Evolutionary conservation across 2,113 vertebrate genomes (phyloP).

Genomic region (Cyprinodon variegatus): DNA sequence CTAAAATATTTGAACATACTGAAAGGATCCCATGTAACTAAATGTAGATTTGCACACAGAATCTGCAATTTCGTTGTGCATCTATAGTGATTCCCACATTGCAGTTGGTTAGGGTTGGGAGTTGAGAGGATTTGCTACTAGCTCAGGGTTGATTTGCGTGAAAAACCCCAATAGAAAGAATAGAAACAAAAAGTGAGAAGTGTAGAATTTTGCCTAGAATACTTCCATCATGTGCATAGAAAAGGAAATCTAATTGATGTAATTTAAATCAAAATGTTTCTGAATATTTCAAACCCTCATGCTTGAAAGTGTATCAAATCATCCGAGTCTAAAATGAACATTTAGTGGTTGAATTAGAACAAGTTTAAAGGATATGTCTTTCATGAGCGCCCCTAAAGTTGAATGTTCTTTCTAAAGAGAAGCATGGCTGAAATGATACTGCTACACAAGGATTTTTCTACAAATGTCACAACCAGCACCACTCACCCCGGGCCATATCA

Average conservation of each 20-base stretch:
- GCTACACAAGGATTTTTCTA: background rate
- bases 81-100: too few species aligned
- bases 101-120: too few species aligned
- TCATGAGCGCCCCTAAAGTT: background rate
- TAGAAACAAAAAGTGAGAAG: too few species aligned
- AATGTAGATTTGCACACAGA: too few species aligned
- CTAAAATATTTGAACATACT: background rate
- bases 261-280: background rate
- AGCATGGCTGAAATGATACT: background rate
- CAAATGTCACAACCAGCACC: background rate
- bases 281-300: background rate
- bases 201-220: too few species aligned
- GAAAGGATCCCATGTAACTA: background rate
- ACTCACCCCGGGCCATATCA: constrained; percentile 76
- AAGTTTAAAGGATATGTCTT: background rate
- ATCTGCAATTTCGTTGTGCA: too few species aligned
- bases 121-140: too few species aligned
- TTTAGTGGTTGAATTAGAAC: background rate
- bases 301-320: background rate
- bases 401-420: background rate
- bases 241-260: background rate
- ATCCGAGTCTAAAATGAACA: background rate
- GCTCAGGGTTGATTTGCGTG: too few species aligned
- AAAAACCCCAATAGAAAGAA: too few species aligned
- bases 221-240: too few species aligned